Evolutionary conservation across 2,888 invertebrate genomes (phyloP).

Genomic region (Acronicta leporina): DNA sequence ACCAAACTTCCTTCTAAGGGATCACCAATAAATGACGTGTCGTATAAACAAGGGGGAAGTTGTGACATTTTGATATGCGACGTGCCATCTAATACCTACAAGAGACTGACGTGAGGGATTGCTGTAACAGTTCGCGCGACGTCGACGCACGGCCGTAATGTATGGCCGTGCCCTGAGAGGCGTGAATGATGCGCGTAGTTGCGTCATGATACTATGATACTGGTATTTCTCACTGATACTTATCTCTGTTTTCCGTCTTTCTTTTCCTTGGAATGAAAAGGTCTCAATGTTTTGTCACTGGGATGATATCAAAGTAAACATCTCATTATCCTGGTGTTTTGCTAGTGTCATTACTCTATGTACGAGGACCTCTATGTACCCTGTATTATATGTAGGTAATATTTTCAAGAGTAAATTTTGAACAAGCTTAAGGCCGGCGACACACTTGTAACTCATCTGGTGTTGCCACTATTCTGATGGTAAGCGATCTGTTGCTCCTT

Average conservation of each 20-base stretch:
- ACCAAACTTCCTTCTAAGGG: conserved; percentile 35
- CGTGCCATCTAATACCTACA: conserved; percentile 37
- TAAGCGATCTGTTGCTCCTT: too few species aligned
- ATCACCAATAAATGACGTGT: conserved; percentile 42
- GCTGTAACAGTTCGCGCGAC: conserved; percentile 28
- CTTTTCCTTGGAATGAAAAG: conserved; percentile 13
- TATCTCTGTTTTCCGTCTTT: conserved; percentile 25
- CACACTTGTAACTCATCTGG: too few species aligned
- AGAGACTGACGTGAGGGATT: conserved; percentile 40
- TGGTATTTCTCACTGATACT: conserved; percentile 36
- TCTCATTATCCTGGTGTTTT: too few species aligned
- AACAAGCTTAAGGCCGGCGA: too few species aligned
- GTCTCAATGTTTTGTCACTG: background rate
- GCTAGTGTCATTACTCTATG: too few species aligned
- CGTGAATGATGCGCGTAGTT: conserved; percentile 34
- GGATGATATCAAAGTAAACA: background rate
- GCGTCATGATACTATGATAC: conserved; percentile 14
- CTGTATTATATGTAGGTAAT: too few species aligned
- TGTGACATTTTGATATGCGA: conserved; percentile 46
- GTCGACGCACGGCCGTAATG: conserved; percentile 17
- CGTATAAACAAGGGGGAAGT: conserved; percentile 35
- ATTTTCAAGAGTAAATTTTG: too few species aligned
- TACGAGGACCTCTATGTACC: too few species aligned
- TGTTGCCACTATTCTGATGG: too few species aligned
- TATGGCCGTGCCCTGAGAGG: conserved; percentile 21